Base-by-base conservation (phyloP, 2,888 invertebrate genomes). In the Hartigia nigra region DNA sequence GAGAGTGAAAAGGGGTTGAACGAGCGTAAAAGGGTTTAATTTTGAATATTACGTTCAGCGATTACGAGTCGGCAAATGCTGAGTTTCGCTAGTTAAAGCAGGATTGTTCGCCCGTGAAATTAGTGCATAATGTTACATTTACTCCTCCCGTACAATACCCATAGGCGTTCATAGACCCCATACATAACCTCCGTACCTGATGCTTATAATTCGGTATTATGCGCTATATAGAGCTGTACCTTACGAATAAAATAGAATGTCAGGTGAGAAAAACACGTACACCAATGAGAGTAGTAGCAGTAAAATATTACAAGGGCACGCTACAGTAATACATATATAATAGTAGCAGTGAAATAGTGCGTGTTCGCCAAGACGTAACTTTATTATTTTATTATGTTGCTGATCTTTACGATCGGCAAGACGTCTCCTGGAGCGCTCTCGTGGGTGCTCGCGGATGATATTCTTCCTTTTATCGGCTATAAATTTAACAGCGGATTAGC, bases 401-500 rank as follows among this genome's bases (percentile, higher is more conserved):
- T 55, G 9, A 55, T 55, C 55, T 55, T 55, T 55, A 55, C 55
- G 55, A 55, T 23, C 55, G 2, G 9, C 0, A 55, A 55, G 23
- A 55, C 55, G 55, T 23, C 23, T 55, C 39, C 14, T 55, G 23
- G 55, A 55, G 55, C 55, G 14, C 23, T 34, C 34, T 9, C 72
- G 72, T 32, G 32, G 72, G 72, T 34, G 72, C 72, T 32, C 72
- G 72, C 72, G 72, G 12, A 72, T 72, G 34, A 75, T 75, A 75
- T 75, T 36, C 75, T 37, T 75, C 31, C 37, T 37, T 37, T 75
- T 75, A 31, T 37, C 78, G 78, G 78, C 86, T 77, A 85, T 86
- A 86, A 86, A 87, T 85, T 86, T 82, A 82, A 79, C 79, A 79
- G 81, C 85, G 84, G 85, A 85, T 87, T 86, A 85, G 82, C 82